phyloP scores from a whole-genome alignment of 1,140 invertebrate genomes.

The Nylanderia fulva region DNA sequence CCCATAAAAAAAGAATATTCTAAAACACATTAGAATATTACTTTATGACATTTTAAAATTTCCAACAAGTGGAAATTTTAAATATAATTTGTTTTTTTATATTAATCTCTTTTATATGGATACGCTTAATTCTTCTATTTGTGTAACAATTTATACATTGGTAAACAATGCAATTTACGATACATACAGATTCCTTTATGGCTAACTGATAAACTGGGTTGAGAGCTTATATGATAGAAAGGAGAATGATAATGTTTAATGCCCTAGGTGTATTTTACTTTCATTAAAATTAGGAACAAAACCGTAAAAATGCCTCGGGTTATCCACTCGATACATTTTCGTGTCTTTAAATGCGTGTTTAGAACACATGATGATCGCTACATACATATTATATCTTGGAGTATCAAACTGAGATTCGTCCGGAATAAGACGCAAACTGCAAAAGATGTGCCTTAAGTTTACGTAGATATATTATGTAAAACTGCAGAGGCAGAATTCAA shows the following conservation, averaged over 20 bases:
- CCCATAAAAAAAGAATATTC: constrained; percentile 57
- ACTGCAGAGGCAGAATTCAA: constrained; percentile 91
- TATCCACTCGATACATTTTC: constrained; percentile 26
- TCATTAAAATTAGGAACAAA: constrained; percentile 74
- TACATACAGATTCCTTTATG: constrained; percentile 23
- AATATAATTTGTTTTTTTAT: constrained; percentile 39
- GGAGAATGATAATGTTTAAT: constrained; percentile 41
- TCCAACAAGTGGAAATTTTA: constrained; percentile 42
- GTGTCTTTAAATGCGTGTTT: constrained; percentile 72
- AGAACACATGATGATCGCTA: constrained; percentile 69
- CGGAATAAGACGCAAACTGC: constrained; percentile 26
- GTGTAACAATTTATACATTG: constrained; percentile 44
- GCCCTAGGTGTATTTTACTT: constrained; percentile 50
- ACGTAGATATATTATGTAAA: constrained; percentile 85
- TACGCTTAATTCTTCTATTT: constrained; percentile 34
- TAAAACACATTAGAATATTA: constrained; percentile 50
- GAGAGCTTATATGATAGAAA: constrained; percentile 9
- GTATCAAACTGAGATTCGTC: constrained; percentile 75
- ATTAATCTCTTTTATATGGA: constrained; percentile 22
- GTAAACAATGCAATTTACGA: constrained; percentile 46
- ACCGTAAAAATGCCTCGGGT: constrained; percentile 68
- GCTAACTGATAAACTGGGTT: neutral
- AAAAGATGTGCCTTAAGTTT: constrained; percentile 52
- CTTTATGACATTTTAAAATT: constrained; percentile 22
- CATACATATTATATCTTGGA: constrained; percentile 62